Percentiles rank a stretch among this genome's conserved stretches.
These are phyloP conservation scores for Napeogenes inachia DNA, from an alignment of 2,888 invertebrate species.

Conservation along the genomic window DNA sequence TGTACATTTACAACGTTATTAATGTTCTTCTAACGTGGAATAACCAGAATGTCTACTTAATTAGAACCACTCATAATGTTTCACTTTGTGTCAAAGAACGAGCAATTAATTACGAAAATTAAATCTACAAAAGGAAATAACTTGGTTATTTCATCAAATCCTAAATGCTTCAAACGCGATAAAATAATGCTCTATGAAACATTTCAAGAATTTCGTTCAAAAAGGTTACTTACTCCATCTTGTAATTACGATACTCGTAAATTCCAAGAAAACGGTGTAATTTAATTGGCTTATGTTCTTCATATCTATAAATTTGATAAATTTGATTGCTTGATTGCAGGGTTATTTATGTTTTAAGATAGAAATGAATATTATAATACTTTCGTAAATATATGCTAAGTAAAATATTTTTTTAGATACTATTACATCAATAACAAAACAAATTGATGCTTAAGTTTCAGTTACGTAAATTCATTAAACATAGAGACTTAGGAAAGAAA, in stretches of 20 bases:
- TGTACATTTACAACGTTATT: not conserved
- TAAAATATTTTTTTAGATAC: no score
- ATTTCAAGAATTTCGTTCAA: slow-evolving; percentile 17
- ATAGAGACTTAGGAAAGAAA: no score
- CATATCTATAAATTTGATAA: not conserved
- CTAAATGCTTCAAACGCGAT: slow-evolving; percentile 12
- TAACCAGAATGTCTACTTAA: not conserved
- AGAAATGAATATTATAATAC: no score
- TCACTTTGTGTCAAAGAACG: no score
- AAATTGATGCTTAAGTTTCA: no score
- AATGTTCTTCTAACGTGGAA: not conserved
- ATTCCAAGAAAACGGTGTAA: slow-evolving; percentile 22
- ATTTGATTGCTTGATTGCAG: not conserved
- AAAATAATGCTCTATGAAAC: slow-evolving; percentile 9
- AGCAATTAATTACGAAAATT: not conserved
- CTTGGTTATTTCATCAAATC: slow-evolving; percentile 4
- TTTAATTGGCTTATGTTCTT: slow-evolving; percentile 12
- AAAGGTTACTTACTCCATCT: slow-evolving; percentile 23
- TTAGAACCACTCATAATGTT: not conserved
- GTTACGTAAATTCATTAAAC: no score
- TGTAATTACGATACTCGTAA: slow-evolving; percentile 26
- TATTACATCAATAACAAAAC: no score
- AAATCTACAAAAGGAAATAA: not conserved
- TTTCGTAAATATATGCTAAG: no score
- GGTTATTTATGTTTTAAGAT: no score